A percentile compares a stretch with the other conserved stretches of the same genome.
Evolutionary conservation across 2,113 vertebrate genomes (phyloP).

Genomic region (Neofelis nebulosa): DNA sequence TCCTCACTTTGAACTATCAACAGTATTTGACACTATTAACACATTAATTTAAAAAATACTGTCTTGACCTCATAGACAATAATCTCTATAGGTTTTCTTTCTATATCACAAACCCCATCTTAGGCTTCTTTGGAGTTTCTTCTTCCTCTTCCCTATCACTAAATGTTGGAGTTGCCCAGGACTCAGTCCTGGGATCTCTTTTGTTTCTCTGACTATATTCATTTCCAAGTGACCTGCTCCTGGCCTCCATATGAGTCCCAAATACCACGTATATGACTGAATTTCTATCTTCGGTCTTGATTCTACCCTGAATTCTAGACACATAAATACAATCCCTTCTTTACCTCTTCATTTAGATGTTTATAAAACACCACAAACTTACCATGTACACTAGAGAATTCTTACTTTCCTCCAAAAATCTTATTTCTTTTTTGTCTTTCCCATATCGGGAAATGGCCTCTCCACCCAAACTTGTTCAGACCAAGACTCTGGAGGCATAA

Average conservation of each 20-base stretch:
- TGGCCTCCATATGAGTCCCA: neutral
- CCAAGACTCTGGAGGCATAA: neutral
- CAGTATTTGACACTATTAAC: neutral
- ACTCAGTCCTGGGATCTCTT: neutral
- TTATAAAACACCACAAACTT: neutral
- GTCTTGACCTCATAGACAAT: neutral
- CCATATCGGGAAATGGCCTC: neutral
- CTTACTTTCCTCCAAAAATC: neutral
- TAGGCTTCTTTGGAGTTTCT: neutral
- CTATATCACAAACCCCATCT: neutral
- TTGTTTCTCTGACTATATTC: neutral
- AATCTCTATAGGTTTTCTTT: neutral
- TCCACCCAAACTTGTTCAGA: neutral
- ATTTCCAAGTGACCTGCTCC: neutral
- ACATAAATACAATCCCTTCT: neutral
- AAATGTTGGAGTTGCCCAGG: neutral
- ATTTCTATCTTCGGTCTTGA: neutral
- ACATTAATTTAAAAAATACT: neutral
- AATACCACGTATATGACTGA: neutral
- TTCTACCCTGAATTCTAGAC: neutral
- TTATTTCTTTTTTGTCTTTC: neutral
- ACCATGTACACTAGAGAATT: neutral
- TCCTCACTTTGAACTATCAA: neutral
- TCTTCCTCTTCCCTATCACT: neutral
- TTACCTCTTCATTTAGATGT: neutral